Base-by-base conservation (phyloP, 2,113 vertebrate genomes). In the Cryptomyrus ogoouensis region DNA sequence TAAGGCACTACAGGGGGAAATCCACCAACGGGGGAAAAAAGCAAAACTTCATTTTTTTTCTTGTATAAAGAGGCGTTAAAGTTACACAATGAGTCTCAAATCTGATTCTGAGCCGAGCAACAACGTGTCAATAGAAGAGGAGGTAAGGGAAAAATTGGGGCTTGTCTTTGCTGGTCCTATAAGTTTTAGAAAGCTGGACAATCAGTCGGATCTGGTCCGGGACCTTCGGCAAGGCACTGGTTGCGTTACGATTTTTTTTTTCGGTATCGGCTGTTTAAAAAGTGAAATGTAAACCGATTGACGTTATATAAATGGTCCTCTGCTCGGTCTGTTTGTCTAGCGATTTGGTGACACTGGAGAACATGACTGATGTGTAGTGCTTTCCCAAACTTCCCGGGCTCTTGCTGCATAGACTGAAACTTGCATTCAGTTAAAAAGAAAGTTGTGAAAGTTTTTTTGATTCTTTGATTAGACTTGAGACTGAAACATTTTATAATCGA, bases 1-100 rank as follows among this genome's bases (percentile, higher is more conserved):
- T 92, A 93, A 92, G 85, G 91, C 93, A 90, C 92, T 91, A 88
- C 91, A 93, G 92, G 91, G 93, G 89, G 90, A 92, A 90, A 91
- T 49, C 89, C 90, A 92, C 91, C 92, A 80, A 90, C 91, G 90
- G 92, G 85, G 93, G 92, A 91, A 90, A 92, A 58, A 89, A 92
- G 80, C 58, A 35, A 88, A 89, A 35, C 70, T 83, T 21, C 70
- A 15, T 66, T 90, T 90, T 50, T 91, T 92, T 89, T 89, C 91
- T 70, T 91, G 74, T 86, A 91, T 91, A 92, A 93, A 92, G 91
- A 93, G 91, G 92, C 93, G 91, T 91, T 91, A 93, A 93, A 93
- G 93, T 93, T 90, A 87, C 91, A 92, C 90, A 92, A 93, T 93
- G 93, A 93, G 93, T 93, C 91, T 93, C 89, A 93, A 93, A 93